Percentiles rank a stretch among this genome's conserved stretches.
Conservation (phyloP, 2,797 vertebrate genomes). For the Lates japonicus region DNA sequence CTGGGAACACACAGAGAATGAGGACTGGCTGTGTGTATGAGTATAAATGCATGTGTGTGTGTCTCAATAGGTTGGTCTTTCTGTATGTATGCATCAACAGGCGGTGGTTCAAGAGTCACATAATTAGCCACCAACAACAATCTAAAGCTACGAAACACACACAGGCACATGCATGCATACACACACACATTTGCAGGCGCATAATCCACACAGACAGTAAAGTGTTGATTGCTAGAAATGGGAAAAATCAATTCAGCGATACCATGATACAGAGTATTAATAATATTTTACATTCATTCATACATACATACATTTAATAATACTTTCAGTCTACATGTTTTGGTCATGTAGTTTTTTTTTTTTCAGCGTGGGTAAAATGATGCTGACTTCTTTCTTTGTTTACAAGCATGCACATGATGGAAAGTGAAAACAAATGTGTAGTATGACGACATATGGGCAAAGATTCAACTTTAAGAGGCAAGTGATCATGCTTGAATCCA, state of each 20-base stretch:
- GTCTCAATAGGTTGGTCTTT: slow-evolving; percentile 24
- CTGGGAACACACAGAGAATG: slow-evolving; percentile 35
- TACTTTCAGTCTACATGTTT: neutral
- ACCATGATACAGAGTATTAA: neutral
- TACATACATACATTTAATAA: too few species aligned
- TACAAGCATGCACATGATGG: neutral
- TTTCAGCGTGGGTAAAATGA: neutral
- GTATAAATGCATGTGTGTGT: neutral
- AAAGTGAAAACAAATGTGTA: slow-evolving; percentile 24
- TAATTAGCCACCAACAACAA: slow-evolving; percentile 37
- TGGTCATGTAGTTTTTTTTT: neutral
- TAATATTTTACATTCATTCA: too few species aligned
- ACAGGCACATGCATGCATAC: slow-evolving; percentile 6
- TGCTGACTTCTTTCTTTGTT: neutral
- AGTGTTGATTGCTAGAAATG: too few species aligned
- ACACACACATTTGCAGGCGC: too few species aligned
- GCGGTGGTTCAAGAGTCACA: slow-evolving; percentile 16
- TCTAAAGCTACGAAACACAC: slow-evolving; percentile 24
- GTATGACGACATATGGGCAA: too few species aligned
- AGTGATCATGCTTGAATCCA: neutral
- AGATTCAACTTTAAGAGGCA: neutral
- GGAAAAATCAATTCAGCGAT: neutral
- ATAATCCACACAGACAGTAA: too few species aligned
- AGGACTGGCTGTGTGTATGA: slow-evolving; percentile 28
- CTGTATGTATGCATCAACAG: slow-evolving; percentile 20